Conservation (phyloP, 53 echinoderm and acorn worm genomes). For the Mesocentrotus franciscanus region DNA sequence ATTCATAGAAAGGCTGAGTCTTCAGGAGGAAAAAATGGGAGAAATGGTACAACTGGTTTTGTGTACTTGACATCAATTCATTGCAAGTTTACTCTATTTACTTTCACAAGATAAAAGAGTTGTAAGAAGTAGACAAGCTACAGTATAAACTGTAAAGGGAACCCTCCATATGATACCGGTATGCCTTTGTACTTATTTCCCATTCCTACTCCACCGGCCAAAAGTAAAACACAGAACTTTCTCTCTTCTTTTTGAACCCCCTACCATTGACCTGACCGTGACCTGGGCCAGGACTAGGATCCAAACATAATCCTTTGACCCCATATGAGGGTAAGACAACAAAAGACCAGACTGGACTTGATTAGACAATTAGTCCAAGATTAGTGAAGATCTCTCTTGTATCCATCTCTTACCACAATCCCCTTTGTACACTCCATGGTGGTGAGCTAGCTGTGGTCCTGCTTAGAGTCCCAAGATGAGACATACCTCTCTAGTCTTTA, state of each 20-base stretch:
- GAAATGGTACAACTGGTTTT: too few species aligned
- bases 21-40: too few species aligned
- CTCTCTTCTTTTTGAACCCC: neutral
- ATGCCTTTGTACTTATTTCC: too few species aligned
- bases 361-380: constrained; percentile 52
- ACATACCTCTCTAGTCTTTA: neutral
- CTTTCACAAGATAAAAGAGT: too few species aligned
- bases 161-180: too few species aligned
- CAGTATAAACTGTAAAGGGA: too few species aligned
- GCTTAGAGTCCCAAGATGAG: neutral
- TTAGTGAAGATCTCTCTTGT: constrained; percentile 3
- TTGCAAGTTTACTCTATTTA: too few species aligned
- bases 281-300: neutral
- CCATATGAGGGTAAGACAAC: constrained; percentile 42
- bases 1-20: too few species aligned
- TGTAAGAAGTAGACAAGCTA: too few species aligned
- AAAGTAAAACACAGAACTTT: neutral
- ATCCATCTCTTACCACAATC: constrained; percentile 25
- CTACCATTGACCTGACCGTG: neutral
- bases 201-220: too few species aligned
- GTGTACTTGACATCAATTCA: too few species aligned
- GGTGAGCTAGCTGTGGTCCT: neutral
- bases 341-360: constrained; percentile 48
- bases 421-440: constrained; percentile 9
- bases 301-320: constrained; percentile 40